These are phyloP conservation scores for Pilophorus perplexus DNA, from an alignment of 2,888 invertebrate species.

Conservation along the genomic window DNA sequence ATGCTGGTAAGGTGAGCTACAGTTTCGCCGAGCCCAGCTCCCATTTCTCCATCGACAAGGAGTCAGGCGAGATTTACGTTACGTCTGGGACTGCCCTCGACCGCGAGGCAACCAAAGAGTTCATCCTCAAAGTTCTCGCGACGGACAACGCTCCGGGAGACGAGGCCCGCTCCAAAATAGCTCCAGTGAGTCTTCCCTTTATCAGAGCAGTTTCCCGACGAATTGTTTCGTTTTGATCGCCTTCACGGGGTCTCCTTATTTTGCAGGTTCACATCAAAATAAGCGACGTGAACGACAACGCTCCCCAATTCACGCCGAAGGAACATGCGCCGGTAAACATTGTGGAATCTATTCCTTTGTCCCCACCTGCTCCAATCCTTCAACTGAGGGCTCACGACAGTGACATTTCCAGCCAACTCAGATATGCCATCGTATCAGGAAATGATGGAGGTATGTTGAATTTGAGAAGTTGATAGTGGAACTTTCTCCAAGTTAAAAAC, in stretches of 20 bases:
- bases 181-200: slow-evolving; percentile 29
- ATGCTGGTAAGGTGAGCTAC: slow-evolving; percentile 75
- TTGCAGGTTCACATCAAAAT: slow-evolving; percentile 73
- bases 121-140: slow-evolving; percentile 75
- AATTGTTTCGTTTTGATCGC: too few relatives aligned
- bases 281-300: slow-evolving; percentile 84
- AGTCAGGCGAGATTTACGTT: slow-evolving; percentile 73
- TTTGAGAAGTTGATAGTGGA: background rate
- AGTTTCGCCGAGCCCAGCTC: slow-evolving; percentile 73
- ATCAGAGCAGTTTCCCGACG: background rate
- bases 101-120: slow-evolving; percentile 67
- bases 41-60: slow-evolving; percentile 69
- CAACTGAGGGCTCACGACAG: slow-evolving; percentile 78
- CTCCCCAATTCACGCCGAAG: slow-evolving; percentile 74
- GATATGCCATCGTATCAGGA: slow-evolving; percentile 69
- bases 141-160: slow-evolving; percentile 73
- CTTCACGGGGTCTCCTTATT: too few relatives aligned
- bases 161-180: slow-evolving; percentile 56
- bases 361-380: slow-evolving; percentile 77
- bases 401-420: slow-evolving; percentile 72
- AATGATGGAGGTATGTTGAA: slow-evolving; percentile 62
- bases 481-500: too few relatives aligned
- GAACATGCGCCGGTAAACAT: slow-evolving; percentile 77
- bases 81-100: slow-evolving; percentile 71
- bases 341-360: slow-evolving; percentile 76